These are phyloP conservation scores for Euthynnus affinis DNA, from an alignment of 2,797 vertebrate genomes.

Conservation along the genomic window DNA sequence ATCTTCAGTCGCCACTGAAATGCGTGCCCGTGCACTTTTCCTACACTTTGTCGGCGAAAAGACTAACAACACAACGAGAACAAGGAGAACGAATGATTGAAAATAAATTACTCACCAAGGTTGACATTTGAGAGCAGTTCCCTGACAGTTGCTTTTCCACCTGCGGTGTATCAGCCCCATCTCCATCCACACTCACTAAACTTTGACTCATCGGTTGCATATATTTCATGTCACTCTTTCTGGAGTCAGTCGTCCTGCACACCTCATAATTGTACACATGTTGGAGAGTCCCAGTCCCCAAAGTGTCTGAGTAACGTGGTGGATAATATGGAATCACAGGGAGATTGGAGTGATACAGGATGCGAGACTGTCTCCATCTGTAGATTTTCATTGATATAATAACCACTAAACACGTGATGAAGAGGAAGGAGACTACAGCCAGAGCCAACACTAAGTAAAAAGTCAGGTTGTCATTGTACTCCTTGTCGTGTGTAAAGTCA, in stretches of 20 bases:
- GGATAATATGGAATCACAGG: conserved; percentile 70
- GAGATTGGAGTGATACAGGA: conserved; percentile 49
- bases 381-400: conserved; percentile 53
- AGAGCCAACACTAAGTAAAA: conserved; percentile 62
- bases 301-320: conserved; percentile 62
- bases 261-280: conserved; percentile 66
- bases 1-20: too few species aligned
- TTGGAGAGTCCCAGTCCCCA: conserved; percentile 61
- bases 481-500: conserved; percentile 44
- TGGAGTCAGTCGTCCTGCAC: conserved; percentile 56
- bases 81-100: fast-evolving
- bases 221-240: conserved; percentile 65
- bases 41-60: too few species aligned
- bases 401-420: conserved; percentile 3
- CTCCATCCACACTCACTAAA: conserved; percentile 62
- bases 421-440: conserved; percentile 55
- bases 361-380: conserved; percentile 47
- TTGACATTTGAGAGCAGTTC: conserved; percentile 54
- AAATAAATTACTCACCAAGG: conserved; percentile 60
- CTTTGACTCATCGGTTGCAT: conserved; percentile 58
- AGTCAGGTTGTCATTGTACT: conserved; percentile 56
- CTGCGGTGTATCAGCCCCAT: conserved; percentile 10
- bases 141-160: conserved; percentile 24
- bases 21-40: too few species aligned
- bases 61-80: fast-evolving